These are phyloP conservation scores for Macropis europaea DNA, from an alignment of 2,888 invertebrate genomes.

Conservation along the genomic window DNA sequence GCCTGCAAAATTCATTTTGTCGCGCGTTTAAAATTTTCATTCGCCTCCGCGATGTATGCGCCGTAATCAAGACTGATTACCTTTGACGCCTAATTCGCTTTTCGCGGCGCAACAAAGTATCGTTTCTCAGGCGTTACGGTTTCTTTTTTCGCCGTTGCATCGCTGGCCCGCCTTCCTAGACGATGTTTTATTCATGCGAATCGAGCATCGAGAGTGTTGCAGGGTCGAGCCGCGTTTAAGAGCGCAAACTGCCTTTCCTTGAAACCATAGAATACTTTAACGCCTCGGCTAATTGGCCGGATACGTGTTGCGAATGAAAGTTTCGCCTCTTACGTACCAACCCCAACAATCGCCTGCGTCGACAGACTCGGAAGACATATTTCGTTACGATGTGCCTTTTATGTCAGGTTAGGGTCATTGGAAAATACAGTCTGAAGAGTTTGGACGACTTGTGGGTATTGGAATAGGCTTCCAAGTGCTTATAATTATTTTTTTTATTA, in stretches of 20 bases:
- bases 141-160: slow-evolving; percentile 21
- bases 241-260: slow-evolving; percentile 69
- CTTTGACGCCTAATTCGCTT: slow-evolving; percentile 12
- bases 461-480: too few species aligned
- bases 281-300: slow-evolving; percentile 72
- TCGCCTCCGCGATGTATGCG: slow-evolving; percentile 17
- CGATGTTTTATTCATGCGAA: slow-evolving; percentile 75
- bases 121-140: slow-evolving; percentile 14
- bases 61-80: slow-evolving; percentile 14
- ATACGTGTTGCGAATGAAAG: slow-evolving; percentile 61
- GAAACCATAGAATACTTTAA: slow-evolving; percentile 73
- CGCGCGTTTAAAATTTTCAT: slow-evolving; percentile 51
- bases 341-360: too few species aligned
- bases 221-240: slow-evolving; percentile 65
- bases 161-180: slow-evolving; percentile 36
- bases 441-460: too few species aligned
- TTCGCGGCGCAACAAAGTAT: background rate
- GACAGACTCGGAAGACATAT: too few species aligned
- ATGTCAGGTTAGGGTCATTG: too few species aligned
- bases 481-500: too few species aligned
- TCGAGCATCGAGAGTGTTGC: slow-evolving; percentile 58
- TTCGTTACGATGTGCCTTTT: too few species aligned
- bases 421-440: too few species aligned
- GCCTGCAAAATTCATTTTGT: slow-evolving; percentile 48
- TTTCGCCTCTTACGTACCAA: too few species aligned